These are phyloP conservation scores for Polietes domitor DNA, from an alignment of 2,888 invertebrate genomes.

Conservation along the genomic window DNA sequence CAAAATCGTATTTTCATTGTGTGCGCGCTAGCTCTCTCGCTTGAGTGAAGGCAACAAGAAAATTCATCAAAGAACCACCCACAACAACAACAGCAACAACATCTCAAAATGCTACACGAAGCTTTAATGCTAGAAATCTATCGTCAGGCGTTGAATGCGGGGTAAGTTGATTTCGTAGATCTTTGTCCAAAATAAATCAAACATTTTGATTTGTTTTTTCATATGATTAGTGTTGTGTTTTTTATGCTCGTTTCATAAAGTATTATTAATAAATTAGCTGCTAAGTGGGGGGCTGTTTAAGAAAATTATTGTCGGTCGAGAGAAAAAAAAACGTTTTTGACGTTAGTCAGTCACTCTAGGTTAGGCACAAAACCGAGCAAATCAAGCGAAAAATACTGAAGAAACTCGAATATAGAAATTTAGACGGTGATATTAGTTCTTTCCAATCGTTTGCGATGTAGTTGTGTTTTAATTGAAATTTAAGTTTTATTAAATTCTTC, in stretches of 20 bases:
- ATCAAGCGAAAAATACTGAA: background rate
- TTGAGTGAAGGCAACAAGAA: conserved; percentile 37
- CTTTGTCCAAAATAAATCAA: conserved; percentile 17
- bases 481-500: too few species aligned
- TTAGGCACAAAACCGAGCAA: background rate
- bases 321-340: background rate
- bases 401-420: too few species aligned
- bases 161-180: conserved; percentile 73
- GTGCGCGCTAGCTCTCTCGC: background rate
- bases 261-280: conserved; percentile 35
- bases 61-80: conserved; percentile 44
- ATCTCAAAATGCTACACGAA: conserved; percentile 79
- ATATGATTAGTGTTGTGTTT: background rate
- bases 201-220: conserved; percentile 12
- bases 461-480: too few species aligned
- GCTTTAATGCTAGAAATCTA: conserved; percentile 80
- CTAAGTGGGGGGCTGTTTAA: conserved; percentile 19
- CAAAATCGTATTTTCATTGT: conserved; percentile 15
- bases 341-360: background rate
- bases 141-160: conserved; percentile 80
- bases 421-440: too few species aligned
- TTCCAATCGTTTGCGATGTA: too few species aligned
- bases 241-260: background rate
- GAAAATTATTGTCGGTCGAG: too few species aligned
- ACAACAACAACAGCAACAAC: conserved; percentile 74